Conservation (phyloP, 2,797 vertebrate species). For the Peromyscus melanophrys region DNA sequence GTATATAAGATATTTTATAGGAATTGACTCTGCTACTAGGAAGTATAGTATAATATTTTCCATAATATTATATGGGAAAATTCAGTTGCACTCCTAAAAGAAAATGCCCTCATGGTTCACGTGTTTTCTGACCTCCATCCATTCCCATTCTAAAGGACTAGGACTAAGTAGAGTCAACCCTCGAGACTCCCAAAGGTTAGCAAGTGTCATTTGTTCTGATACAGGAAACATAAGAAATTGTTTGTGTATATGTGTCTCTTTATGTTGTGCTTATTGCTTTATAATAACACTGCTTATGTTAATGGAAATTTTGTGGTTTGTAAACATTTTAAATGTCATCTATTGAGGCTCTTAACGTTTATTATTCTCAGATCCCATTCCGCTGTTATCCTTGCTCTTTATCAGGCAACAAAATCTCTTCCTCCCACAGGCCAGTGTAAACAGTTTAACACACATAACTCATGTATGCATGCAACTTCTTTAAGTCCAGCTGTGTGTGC, state of each 20-base stretch:
- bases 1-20: constrained; percentile 72
- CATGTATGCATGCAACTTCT: constrained; percentile 36
- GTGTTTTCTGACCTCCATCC: constrained; percentile 28
- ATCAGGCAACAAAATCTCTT: constrained; percentile 75
- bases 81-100: constrained; percentile 38
- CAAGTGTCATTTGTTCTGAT: constrained; percentile 30
- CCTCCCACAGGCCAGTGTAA: constrained; percentile 77
- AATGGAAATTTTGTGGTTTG: constrained; percentile 79
- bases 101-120: constrained; percentile 36
- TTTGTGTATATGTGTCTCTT: constrained; percentile 68
- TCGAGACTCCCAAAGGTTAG: constrained; percentile 48
- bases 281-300: constrained; percentile 79
- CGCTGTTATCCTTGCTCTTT: constrained; percentile 71
- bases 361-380: constrained; percentile 77
- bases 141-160: background rate
- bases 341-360: constrained; percentile 73
- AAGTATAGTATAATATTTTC: background rate
- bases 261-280: constrained; percentile 77
- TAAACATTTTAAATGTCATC: constrained; percentile 84
- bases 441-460: constrained; percentile 71
- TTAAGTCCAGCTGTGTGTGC: constrained; percentile 58
- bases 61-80: constrained; percentile 36
- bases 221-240: constrained; percentile 29
- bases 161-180: background rate
- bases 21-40: constrained; percentile 31